phyloP scores from a whole-genome alignment of 2,888 invertebrate species.

The Ornithoptera alexandrae region DNA sequence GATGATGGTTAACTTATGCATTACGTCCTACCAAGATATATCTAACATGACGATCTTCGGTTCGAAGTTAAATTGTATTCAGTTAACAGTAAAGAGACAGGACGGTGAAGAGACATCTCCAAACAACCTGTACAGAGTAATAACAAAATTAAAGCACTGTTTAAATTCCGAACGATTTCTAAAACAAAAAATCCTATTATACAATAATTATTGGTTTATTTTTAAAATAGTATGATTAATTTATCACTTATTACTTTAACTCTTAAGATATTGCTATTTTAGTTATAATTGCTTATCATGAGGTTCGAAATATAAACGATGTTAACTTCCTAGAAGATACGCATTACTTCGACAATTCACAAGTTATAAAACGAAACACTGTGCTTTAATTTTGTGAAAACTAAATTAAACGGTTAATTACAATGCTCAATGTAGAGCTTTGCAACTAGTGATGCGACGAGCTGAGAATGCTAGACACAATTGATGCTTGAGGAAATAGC shows the following conservation, averaged over 20 bases:
- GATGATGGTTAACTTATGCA: no score
- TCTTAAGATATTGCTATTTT: no score
- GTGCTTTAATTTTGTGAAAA: constrained; percentile 4
- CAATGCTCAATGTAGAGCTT: constrained; percentile 2
- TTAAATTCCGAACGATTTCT: neutral
- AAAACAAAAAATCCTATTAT: no score
- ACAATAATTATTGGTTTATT: no score
- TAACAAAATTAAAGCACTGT: constrained; percentile 16
- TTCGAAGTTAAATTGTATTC: neutral
- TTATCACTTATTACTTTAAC: no score
- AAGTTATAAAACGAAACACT: neutral
- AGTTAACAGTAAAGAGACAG: neutral
- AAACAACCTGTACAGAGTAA: neutral
- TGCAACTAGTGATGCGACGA: constrained; percentile 1
- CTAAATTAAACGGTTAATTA: constrained; percentile 19
- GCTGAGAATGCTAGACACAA: neutral
- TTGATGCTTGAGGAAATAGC: neutral
- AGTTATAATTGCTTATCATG: no score
- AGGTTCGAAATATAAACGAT: no score
- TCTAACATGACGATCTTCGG: neutral
- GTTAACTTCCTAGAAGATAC: no score
- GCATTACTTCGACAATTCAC: neutral
- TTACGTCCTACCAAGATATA: neutral
- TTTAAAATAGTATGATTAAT: no score
- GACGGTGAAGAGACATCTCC: constrained; percentile 2